Conservation (phyloP, 2,113 vertebrate species). For the Sylvilagus bachmani region DNA sequence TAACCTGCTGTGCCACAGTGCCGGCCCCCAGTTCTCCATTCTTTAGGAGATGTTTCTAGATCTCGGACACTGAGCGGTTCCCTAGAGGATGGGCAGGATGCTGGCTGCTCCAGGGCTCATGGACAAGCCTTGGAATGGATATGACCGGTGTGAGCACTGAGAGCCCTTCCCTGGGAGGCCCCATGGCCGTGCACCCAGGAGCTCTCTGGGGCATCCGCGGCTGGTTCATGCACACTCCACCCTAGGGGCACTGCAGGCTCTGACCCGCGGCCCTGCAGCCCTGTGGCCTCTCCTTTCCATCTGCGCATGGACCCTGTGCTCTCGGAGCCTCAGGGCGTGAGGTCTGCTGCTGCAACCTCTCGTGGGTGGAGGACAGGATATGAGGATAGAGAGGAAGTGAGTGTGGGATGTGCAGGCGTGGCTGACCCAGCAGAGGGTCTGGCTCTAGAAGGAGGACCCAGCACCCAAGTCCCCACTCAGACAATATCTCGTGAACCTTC, state of each 20-base stretch:
- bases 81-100: neutral
- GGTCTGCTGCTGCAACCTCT: neutral
- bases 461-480: neutral
- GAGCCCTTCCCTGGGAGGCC: neutral
- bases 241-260: too few relatives aligned
- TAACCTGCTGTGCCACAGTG: too few relatives aligned
- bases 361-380: neutral
- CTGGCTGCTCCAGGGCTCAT: neutral
- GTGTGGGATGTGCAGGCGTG: neutral
- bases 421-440: rapidly evolving
- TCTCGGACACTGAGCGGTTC: neutral
- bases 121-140: neutral
- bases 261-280: neutral
- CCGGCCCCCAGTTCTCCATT: neutral
- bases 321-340: neutral
- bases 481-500: rapidly evolving
- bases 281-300: neutral
- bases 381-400: neutral
- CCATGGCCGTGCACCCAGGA: too few relatives aligned
- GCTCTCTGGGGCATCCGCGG: too few relatives aligned
- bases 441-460: neutral
- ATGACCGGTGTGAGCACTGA: neutral
- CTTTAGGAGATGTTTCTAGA: neutral
- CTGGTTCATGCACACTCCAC: too few relatives aligned
- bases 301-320: rapidly evolving